These are phyloP conservation scores for Pteronotus mesoamericanus DNA, from an alignment of 2,797 vertebrate genomes.

Conservation along the genomic window DNA sequence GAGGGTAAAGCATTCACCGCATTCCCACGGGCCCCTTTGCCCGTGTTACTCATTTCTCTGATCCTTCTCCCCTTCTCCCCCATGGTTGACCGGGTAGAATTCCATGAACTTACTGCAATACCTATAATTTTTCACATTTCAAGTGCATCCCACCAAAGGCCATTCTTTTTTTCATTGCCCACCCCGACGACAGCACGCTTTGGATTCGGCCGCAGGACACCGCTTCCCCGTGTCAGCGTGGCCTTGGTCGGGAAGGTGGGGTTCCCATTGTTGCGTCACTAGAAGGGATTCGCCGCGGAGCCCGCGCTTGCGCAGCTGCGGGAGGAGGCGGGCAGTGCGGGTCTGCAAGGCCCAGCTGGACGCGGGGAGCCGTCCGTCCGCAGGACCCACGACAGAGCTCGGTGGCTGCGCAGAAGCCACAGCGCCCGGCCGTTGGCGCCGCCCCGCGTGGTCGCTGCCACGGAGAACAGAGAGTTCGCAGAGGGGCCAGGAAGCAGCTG, in stretches of 20 bases:
- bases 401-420: not conserved
- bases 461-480: too few species aligned
- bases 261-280: not conserved
- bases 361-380: rapidly evolving
- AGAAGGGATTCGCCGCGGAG: not conserved
- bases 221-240: not conserved
- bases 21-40: not conserved
- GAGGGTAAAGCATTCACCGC: not conserved
- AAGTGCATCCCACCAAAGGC: not conserved
- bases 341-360: not conserved
- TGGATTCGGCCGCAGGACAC: too few species aligned
- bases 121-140: not conserved
- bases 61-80: rapidly evolving
- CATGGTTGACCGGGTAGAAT: not conserved
- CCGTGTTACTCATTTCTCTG: not conserved
- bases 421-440: rapidly evolving
- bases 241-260: not conserved
- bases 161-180: not conserved
- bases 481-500: not conserved
- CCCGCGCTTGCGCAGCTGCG: not conserved
- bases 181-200: not conserved
- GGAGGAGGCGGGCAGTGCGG: too few species aligned
- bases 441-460: rapidly evolving
- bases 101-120: not conserved
- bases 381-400: rapidly evolving